These are phyloP conservation scores for Atta colombica DNA, from an alignment of 1,140 invertebrate genomes.

Conservation along the genomic window DNA sequence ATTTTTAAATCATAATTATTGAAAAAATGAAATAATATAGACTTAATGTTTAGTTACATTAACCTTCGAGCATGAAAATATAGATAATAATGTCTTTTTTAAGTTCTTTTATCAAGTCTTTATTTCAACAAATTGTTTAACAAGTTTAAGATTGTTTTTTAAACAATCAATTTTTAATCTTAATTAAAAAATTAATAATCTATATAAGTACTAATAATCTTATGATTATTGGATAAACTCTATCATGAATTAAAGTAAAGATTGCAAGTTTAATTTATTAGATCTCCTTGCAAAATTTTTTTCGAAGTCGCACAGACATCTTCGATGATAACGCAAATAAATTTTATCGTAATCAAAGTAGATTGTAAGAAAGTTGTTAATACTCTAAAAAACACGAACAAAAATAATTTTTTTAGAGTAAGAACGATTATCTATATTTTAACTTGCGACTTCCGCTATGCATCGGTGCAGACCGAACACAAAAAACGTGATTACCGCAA, in stretches of 20 bases:
- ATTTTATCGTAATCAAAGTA: background rate
- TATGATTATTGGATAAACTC: background rate
- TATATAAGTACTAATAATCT: conserved; percentile 11
- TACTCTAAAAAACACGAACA: background rate
- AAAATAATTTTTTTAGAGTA: conserved; percentile 8
- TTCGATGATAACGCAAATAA: background rate
- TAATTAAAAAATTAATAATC: background rate
- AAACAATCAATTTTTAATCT: background rate
- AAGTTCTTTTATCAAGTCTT: background rate
- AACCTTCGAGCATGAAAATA: background rate
- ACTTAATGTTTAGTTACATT: background rate
- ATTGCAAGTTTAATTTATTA: background rate
- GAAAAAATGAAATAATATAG: background rate
- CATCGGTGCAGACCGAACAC: conserved; percentile 22
- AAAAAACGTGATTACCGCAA: conserved; percentile 18
- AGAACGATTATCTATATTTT: background rate
- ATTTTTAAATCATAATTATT: background rate
- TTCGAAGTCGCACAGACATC: too few relatives aligned
- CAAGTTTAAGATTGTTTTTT: too few relatives aligned
- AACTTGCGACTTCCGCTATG: conserved; percentile 35
- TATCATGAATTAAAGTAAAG: background rate
- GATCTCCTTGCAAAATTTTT: background rate
- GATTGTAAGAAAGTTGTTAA: background rate
- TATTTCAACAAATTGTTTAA: background rate
- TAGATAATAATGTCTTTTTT: background rate